Evolutionary conservation across 1,140 invertebrate genomes (phyloP), one percentile per base, ranked within the genome.

Genomic region (Pomacea maculata): DNA sequence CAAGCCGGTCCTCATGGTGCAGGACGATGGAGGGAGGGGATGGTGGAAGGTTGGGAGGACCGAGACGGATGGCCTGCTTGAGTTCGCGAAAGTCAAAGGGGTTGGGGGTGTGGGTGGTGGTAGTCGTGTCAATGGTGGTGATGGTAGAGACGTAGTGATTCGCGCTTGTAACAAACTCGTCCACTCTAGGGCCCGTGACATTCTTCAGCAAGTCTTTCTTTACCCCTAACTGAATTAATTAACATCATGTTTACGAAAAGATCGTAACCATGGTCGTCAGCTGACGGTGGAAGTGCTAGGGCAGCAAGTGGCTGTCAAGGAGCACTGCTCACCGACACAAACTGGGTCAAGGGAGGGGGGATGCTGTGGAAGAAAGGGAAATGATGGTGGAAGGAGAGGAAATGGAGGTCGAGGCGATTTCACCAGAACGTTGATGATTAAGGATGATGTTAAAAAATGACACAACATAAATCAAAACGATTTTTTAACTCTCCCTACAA

Each of bases 131-230:
- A 5, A 11, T 21, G 54, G 34, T 15, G 64, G 57, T 72, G 17
- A 61, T 74, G 61, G 68, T 79, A n/a, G 78, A 61, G 54, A 45
- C 2, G 34, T 45, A 6, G 61, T 57, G 61, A 64, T 73, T 73
- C 45, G 29, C 71, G 45, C 54, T 21, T 14, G 52, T 75, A 75
- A 75, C 61, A 45, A 45, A 45, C 34, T 45, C 34, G 34, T 45
- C 34, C 6, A 2, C 34, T 45, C 34, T 45, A 45, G 34, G 34
- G 34, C 34, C 2, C 34, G 34, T 45, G 34, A 45, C 6, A 1
- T 25, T 25, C 25, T 25, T 25, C 25, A 25, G 0, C 25, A 25
- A 25, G 0, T 25, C 25, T 25, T 25, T 25, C 25, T 25, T 25
- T 25, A 25, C 25, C 25, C 25, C 25, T 25, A 25, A 25, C 25